Percentiles rank a stretch among this genome's conserved stretches.
Evolutionary conservation across 2,888 invertebrate genomes (phyloP).

Genomic region (Lordiphosa andalusiaca): DNA sequence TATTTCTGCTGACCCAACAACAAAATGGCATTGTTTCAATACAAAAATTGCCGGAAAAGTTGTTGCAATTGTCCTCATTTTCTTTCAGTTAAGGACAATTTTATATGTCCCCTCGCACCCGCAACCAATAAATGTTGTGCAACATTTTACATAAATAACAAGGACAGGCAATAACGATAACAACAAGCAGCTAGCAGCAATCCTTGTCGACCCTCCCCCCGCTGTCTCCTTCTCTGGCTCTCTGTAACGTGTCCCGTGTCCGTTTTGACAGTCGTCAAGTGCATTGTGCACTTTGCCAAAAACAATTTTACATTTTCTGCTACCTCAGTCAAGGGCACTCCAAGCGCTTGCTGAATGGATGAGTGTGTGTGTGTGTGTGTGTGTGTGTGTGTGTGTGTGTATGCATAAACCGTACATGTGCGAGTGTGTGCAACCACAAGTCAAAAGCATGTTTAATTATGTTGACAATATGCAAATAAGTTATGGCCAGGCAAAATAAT

Average conservation of each 20-base stretch:
- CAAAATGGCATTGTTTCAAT: conserved; percentile 60
- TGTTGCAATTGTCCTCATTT: conserved; percentile 71
- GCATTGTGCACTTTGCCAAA: conserved; percentile 74
- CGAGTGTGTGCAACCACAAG: conserved; percentile 36
- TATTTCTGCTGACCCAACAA: conserved; percentile 63
- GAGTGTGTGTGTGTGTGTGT: conserved; percentile 31
- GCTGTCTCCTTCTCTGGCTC: not conserved
- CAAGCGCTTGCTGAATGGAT: conserved; percentile 45
- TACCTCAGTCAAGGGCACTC: conserved; percentile 62
- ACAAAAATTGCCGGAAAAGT: conserved; percentile 69
- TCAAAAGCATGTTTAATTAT: conserved; percentile 64
- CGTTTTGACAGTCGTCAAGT: conserved; percentile 68
- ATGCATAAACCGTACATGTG: conserved; percentile 16
- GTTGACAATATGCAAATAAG: conserved; percentile 48
- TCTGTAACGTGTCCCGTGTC: conserved; percentile 34
- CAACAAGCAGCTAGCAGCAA: conserved; percentile 6
- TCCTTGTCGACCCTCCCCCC: not conserved
- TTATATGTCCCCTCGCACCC: conserved; percentile 4
- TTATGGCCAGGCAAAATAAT: conserved; percentile 26
- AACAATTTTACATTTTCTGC: conserved; percentile 56
- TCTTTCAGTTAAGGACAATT: conserved; percentile 62
- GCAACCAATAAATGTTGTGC: conserved; percentile 39
- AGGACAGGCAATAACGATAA: conserved; percentile 23
- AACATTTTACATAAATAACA: conserved; percentile 56
- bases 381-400: conserved; percentile 19